Evolutionary conservation across 1,140 invertebrate genomes (phyloP).

Genomic region (Diabrotica undecimpunctata): DNA sequence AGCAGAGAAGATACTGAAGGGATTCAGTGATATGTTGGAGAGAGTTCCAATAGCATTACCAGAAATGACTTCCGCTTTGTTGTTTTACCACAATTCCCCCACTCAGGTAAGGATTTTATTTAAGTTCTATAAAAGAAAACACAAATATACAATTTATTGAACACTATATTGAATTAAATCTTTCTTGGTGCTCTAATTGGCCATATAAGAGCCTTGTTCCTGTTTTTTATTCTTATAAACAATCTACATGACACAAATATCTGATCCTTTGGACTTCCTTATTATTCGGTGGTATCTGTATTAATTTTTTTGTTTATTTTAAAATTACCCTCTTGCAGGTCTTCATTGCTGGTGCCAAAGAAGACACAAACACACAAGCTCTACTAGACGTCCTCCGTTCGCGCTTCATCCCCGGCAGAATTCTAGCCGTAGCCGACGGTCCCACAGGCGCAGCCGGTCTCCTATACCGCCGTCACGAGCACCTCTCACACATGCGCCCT

Average conservation of each 20-base stretch:
- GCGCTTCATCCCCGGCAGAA: conserved; percentile 65
- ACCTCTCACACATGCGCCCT: conserved; percentile 37
- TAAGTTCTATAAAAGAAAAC: background rate
- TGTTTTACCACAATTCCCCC: conserved; percentile 63
- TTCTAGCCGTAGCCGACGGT: conserved; percentile 65
- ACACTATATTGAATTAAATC: background rate
- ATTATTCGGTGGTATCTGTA: no score
- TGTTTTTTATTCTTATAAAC: no score
- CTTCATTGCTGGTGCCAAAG: conserved; percentile 61
- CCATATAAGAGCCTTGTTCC: no score
- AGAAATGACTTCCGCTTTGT: conserved; percentile 72
- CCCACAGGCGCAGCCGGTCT: conserved; percentile 46
- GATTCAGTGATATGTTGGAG: conserved; percentile 49
- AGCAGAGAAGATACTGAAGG: conserved; percentile 60
- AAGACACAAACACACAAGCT: conserved; percentile 62
- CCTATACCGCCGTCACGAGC: conserved; percentile 38
- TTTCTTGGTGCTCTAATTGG: background rate
- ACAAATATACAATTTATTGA: background rate
- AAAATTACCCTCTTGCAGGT: conserved; percentile 51
- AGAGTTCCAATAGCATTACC: conserved; percentile 66
- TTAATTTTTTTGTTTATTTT: no score
- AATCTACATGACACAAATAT: no score
- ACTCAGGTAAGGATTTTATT: conserved; percentile 56
- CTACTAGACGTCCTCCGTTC: conserved; percentile 64
- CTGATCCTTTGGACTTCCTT: no score